These are phyloP conservation scores for Xanthorhoe designata DNA, from an alignment of 2,888 invertebrate species.

Conservation along the genomic window DNA sequence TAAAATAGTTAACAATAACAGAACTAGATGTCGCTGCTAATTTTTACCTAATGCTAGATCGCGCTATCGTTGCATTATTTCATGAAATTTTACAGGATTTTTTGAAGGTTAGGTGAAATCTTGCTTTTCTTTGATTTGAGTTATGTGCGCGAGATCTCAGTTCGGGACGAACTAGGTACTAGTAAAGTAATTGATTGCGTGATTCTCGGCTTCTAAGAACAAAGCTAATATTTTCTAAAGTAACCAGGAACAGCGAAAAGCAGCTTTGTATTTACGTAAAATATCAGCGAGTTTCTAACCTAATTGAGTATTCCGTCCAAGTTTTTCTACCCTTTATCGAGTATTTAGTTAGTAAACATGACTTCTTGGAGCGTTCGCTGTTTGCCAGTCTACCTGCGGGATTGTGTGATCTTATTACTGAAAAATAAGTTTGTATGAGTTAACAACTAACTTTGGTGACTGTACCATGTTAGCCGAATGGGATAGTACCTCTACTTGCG, in stretches of 20 bases:
- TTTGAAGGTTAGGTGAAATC: no score
- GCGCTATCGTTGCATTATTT: no score
- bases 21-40: no score
- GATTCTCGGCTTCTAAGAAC: neutral
- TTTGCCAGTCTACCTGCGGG: neutral
- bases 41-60: no score
- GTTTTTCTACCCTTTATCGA: conserved; percentile 9
- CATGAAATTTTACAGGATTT: no score
- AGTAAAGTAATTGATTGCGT: neutral
- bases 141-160: no score
- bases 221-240: neutral
- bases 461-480: no score
- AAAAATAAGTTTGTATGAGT: neutral
- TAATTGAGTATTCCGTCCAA: conserved; percentile 1
- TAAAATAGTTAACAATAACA: no score
- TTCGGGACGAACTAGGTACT: no score
- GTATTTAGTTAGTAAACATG: conserved; percentile 4
- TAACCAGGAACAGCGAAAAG: neutral
- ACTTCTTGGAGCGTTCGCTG: neutral
- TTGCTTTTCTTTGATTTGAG: no score
- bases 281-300: neutral
- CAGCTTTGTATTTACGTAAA: neutral
- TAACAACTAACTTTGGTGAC: no score
- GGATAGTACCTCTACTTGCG: no score
- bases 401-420: neutral